phyloP scores from a whole-genome alignment of 2,113 vertebrate genomes.

The Artemisiospiza belli region DNA sequence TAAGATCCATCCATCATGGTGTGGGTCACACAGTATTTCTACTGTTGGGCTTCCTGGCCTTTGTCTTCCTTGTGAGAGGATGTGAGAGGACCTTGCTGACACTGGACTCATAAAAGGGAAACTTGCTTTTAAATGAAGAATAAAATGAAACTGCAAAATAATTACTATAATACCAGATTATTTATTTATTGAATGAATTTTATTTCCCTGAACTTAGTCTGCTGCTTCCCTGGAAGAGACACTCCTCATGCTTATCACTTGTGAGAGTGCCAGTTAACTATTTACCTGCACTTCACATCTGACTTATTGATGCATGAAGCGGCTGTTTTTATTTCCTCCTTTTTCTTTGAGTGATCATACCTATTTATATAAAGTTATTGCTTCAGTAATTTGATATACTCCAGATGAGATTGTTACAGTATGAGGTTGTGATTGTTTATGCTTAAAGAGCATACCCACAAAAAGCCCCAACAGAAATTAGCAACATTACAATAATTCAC shows the following conservation, averaged over 20 bases:
- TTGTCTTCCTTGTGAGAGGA: background rate
- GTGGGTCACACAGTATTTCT: background rate
- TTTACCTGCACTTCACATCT: background rate
- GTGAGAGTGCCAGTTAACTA: background rate
- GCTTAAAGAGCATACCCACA: background rate
- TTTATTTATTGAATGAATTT: background rate
- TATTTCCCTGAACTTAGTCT: background rate
- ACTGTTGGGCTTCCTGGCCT: background rate
- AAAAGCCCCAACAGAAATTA: background rate
- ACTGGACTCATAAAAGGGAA: background rate
- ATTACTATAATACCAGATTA: background rate
- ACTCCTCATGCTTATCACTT: background rate
- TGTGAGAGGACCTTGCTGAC: background rate
- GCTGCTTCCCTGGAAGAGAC: background rate
- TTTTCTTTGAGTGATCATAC: background rate
- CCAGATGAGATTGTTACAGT: background rate
- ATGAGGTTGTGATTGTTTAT: background rate
- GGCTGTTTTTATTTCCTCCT: background rate
- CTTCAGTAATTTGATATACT: background rate
- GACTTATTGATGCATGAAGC: background rate
- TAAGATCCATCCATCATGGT: background rate
- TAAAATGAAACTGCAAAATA: background rate
- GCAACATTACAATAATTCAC: background rate
- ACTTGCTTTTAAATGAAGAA: background rate
- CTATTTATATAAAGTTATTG: background rate